phyloP scores from a whole-genome alignment of 2,797 vertebrate species.

The Rhinogobio ventralis region DNA sequence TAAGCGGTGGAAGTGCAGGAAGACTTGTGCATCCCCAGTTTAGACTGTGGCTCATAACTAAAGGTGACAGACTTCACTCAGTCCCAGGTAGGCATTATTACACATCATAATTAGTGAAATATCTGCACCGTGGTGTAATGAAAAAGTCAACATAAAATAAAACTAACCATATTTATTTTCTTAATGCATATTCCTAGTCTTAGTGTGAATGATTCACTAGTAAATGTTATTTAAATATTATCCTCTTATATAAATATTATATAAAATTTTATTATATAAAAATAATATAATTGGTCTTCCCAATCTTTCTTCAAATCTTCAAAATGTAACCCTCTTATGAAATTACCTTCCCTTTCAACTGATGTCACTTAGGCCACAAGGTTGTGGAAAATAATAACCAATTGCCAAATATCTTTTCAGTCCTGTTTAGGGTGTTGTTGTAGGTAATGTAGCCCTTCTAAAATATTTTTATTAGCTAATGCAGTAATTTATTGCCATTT shows the following conservation, averaged over 20 bases:
- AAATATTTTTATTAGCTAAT: background rate
- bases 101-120: background rate
- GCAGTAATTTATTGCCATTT: background rate
- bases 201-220: background rate
- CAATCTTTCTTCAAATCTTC: background rate
- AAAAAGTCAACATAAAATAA: background rate
- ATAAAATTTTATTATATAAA: no score
- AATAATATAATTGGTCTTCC: background rate
- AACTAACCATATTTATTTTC: background rate
- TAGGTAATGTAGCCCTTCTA: background rate
- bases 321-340: no score
- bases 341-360: no score
- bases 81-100: constrained; percentile 80
- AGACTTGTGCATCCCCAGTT: constrained; percentile 73
- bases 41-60: constrained; percentile 82
- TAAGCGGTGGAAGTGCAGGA: constrained; percentile 33
- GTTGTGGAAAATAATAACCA: no score
- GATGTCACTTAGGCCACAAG: no score
- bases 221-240: background rate
- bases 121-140: background rate
- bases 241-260: no score
- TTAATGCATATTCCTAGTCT: background rate
- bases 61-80: constrained; percentile 64
- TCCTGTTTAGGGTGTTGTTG: background rate
- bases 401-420: background rate